A percentile compares a stretch with the other conserved stretches of the same genome.
Conservation (phyloP, 2,113 vertebrate genomes). For the Diphyllodes magnificus region DNA sequence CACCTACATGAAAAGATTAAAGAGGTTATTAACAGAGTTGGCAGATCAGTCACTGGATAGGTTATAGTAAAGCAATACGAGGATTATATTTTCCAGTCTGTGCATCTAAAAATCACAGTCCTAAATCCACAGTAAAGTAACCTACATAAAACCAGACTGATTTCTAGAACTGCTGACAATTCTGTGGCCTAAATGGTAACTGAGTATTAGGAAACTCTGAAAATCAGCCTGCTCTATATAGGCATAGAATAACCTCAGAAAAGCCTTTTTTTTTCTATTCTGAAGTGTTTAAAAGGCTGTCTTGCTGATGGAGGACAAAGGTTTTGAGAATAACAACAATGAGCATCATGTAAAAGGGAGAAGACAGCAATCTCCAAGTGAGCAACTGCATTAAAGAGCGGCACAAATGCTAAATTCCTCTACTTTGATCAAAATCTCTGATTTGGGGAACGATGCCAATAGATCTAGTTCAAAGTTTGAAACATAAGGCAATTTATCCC, state of each 20-base stretch:
- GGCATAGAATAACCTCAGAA: not conserved
- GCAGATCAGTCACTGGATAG: not conserved
- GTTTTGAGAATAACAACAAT: not conserved
- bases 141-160: not conserved
- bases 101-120: not conserved
- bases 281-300: not conserved
- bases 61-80: not conserved
- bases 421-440: not conserved
- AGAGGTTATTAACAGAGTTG: constrained; percentile 15
- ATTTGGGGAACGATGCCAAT: not conserved
- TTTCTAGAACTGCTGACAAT: not conserved
- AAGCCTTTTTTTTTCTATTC: not conserved
- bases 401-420: not conserved
- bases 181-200: not conserved
- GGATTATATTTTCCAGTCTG: not conserved
- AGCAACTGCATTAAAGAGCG: not conserved
- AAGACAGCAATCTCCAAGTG: not conserved
- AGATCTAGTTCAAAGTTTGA: not conserved
- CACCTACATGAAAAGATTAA: constrained; percentile 75
- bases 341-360: not conserved
- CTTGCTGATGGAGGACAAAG: not conserved
- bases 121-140: constrained; percentile 6
- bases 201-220: not conserved
- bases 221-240: not conserved
- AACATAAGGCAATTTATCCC: not conserved